Conservation (phyloP, 1,140 invertebrate genomes). For the Penaeus indicus region DNA sequence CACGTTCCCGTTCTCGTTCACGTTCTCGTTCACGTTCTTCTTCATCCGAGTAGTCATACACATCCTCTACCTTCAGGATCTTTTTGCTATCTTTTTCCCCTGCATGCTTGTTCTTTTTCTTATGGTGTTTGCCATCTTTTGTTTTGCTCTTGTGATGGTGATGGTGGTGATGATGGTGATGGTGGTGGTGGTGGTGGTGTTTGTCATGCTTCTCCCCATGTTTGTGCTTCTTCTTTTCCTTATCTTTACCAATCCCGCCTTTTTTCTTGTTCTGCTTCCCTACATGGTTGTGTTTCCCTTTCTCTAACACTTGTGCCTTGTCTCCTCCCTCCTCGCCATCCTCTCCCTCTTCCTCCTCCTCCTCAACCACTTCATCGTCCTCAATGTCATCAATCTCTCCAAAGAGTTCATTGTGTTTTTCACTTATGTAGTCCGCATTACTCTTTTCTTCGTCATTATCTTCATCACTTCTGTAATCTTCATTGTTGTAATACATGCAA, state of each 20-base stretch:
- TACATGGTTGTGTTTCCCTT: constrained; percentile 44
- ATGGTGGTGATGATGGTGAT: constrained; percentile 68
- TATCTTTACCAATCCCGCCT: constrained; percentile 47
- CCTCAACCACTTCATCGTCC: constrained; percentile 53
- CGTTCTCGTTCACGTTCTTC: constrained; percentile 33
- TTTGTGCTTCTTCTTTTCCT: constrained; percentile 64
- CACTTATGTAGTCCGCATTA: constrained; percentile 58
- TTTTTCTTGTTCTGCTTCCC: constrained; percentile 55
- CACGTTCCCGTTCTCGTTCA: no score
- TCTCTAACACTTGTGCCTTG: constrained; percentile 18
- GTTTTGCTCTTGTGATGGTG: constrained; percentile 67
- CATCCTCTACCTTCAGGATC: constrained; percentile 64
- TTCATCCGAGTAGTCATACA: constrained; percentile 66
- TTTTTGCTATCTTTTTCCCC: constrained; percentile 66
- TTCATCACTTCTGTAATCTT: constrained; percentile 57
- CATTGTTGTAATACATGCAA: constrained; percentile 64
- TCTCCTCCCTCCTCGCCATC: neutral
- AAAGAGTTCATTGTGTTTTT: constrained; percentile 63
- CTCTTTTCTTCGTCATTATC: constrained; percentile 47
- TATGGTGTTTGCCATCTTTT: constrained; percentile 61
- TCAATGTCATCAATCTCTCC: constrained; percentile 66
- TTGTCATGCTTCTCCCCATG: constrained; percentile 52
- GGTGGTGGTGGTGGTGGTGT: constrained; percentile 68
- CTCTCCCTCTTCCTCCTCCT: neutral
- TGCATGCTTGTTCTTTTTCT: constrained; percentile 58